Conservation (phyloP, 2,113 vertebrate species). For the Hassar affinis region DNA sequence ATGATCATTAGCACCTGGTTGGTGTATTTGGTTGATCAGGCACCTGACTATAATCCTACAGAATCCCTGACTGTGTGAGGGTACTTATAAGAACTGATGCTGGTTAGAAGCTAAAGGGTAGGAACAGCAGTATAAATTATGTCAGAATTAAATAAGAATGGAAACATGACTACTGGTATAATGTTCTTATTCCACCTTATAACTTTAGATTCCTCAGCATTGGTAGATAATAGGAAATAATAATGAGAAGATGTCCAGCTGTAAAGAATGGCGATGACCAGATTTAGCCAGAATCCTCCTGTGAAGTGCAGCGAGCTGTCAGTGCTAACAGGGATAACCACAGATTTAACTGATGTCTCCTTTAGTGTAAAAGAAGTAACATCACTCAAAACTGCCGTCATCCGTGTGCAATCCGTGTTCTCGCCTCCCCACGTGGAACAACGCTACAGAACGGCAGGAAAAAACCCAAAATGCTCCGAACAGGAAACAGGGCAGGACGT, state of each 20-base stretch:
- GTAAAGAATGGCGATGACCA: not conserved
- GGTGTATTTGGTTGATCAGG: no score
- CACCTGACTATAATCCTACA: no score
- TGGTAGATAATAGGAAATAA: not conserved
- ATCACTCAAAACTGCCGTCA: constrained; percentile 83
- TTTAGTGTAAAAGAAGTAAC: constrained; percentile 76
- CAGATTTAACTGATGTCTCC: constrained; percentile 86
- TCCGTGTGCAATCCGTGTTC: constrained; percentile 59
- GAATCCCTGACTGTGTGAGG: no score
- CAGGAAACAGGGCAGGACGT: not conserved
- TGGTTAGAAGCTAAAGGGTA: no score
- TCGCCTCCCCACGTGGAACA: not conserved
- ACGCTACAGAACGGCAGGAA: no score
- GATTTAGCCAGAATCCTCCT: constrained; percentile 1
- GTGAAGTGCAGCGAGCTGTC: not conserved
- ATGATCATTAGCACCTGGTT: no score
- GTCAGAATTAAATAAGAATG: not conserved
- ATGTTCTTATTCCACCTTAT: not conserved
- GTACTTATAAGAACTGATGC: no score
- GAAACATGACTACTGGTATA: not conserved
- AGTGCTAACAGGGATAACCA: constrained; percentile 76
- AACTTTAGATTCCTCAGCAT: not conserved
- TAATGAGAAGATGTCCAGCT: not conserved
- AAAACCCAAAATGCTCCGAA: not conserved
- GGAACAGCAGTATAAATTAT: no score